Evolutionary conservation across 2,888 invertebrate species (phyloP).

Genomic region (Dryococelus australis): DNA sequence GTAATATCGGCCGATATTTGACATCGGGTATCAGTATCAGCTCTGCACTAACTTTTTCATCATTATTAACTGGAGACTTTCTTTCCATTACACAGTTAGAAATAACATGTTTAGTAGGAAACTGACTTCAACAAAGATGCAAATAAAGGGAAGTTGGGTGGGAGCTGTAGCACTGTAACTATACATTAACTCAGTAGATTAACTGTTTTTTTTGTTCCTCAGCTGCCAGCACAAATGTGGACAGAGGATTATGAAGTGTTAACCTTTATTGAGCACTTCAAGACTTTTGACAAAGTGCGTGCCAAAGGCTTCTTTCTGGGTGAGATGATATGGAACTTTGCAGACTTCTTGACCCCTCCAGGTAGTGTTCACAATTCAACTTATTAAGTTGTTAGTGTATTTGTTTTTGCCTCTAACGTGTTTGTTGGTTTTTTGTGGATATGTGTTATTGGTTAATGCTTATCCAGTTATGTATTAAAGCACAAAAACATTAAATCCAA

Average conservation of each 20-base stretch:
- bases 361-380: slow-evolving; percentile 52
- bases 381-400: not conserved
- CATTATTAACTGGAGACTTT: no score
- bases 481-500: not conserved
- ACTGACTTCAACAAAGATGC: no score
- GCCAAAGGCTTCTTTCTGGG: slow-evolving; percentile 60
- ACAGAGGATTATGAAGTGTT: slow-evolving; percentile 69
- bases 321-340: slow-evolving; percentile 74
- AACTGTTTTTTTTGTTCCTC: slow-evolving; percentile 31
- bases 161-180: no score
- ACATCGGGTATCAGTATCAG: no score
- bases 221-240: slow-evolving; percentile 66
- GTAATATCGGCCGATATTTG: no score
- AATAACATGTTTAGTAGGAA: no score
- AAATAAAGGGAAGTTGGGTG: no score
- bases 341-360: slow-evolving; percentile 69
- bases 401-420: no score
- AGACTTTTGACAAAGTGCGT: slow-evolving; percentile 63
- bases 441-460: not conserved
- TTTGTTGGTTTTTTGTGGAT: not conserved
- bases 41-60: no score
- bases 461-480: not conserved
- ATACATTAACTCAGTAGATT: no score
- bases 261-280: slow-evolving; percentile 62
- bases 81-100: no score